Evolutionary conservation across 2,797 vertebrate genomes (phyloP).

Genomic region (Gymnodraco acuticeps): DNA sequence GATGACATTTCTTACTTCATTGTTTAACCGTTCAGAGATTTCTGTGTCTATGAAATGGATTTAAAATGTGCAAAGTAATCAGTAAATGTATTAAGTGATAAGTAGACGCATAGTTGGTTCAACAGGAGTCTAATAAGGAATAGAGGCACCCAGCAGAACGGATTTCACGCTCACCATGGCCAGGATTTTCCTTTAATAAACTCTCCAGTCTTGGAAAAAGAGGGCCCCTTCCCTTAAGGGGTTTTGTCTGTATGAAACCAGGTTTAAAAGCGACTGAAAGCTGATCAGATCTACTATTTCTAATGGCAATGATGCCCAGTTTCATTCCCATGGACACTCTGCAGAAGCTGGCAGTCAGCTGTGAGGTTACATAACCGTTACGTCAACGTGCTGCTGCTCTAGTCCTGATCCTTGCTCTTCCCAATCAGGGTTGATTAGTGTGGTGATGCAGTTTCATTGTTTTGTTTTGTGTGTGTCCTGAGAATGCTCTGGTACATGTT

Average conservation of each 20-base stretch:
- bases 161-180: constrained; percentile 19
- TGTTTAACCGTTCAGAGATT: neutral
- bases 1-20: no score
- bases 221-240: constrained; percentile 19
- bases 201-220: constrained; percentile 34
- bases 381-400: constrained; percentile 19
- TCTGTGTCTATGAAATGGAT: constrained; percentile 3
- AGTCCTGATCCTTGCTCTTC: constrained; percentile 28
- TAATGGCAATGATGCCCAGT: constrained; percentile 18
- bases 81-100: neutral
- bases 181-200: constrained; percentile 53
- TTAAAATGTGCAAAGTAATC: constrained; percentile 16
- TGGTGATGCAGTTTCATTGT: constrained; percentile 48
- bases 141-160: constrained; percentile 11
- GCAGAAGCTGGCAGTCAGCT: constrained; percentile 41
- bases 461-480: constrained; percentile 38
- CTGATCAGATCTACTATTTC: constrained; percentile 38
- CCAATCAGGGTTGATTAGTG: constrained; percentile 41
- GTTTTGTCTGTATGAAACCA: constrained; percentile 24
- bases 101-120: constrained; percentile 12
- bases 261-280: constrained; percentile 26
- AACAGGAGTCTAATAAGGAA: constrained; percentile 21
- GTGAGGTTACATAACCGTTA: constrained; percentile 57
- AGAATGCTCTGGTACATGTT: constrained; percentile 51
- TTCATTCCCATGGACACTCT: constrained; percentile 20